A percentile compares a stretch with the other conserved stretches of the same genome.
These are phyloP conservation scores for Hypothenemus hampei DNA, from an alignment of 1,140 invertebrate species.

Conservation along the genomic window DNA sequence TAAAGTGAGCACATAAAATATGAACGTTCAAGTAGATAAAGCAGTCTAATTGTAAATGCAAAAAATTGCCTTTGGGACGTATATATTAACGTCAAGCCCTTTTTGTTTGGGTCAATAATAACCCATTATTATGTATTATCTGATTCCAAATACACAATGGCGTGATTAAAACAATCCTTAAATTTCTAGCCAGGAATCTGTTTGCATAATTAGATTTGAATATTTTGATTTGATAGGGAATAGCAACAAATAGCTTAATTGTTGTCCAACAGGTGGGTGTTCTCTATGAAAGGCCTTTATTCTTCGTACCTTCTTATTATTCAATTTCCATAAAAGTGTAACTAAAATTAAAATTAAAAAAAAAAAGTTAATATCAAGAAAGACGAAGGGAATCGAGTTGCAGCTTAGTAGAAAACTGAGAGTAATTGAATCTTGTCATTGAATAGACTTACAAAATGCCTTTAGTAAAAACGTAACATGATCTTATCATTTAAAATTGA, in stretches of 20 bases:
- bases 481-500: neutral
- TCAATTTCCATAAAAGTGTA: slow-evolving; percentile 5
- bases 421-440: slow-evolving; percentile 7
- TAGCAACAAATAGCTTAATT: neutral
- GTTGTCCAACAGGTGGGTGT: neutral
- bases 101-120: too few species aligned
- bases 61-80: too few species aligned
- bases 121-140: too few species aligned
- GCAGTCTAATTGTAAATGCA: neutral
- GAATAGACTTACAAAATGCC: slow-evolving; percentile 5
- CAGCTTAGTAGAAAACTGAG: slow-evolving; percentile 4
- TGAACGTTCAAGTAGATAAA: slow-evolving; percentile 14
- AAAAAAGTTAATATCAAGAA: slow-evolving; percentile 2
- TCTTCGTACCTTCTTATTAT: neutral
- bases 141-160: too few species aligned
- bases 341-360: neutral
- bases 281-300: neutral
- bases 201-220: neutral
- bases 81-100: too few species aligned
- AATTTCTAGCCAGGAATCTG: too few species aligned
- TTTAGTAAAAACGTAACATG: slow-evolving; percentile 9
- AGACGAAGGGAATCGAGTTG: neutral
- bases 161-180: too few species aligned
- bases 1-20: slow-evolving; percentile 10
- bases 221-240: neutral